These are phyloP conservation scores for Drosophila bocqueti DNA, from an alignment of 1,140 invertebrate species.

Conservation along the genomic window DNA sequence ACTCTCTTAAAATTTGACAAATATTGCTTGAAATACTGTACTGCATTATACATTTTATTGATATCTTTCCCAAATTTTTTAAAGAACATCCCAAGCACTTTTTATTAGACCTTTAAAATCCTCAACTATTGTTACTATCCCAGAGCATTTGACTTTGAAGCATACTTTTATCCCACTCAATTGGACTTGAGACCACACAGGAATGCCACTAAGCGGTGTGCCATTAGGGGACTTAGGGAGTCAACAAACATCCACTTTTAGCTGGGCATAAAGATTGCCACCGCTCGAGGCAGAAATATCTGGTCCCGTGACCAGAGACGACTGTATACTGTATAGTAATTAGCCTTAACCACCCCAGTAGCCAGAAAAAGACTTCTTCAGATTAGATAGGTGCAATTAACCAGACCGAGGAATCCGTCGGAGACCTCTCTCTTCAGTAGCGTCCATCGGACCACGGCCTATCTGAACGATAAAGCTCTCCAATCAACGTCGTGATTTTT, in stretches of 20 bases:
- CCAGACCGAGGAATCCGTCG: slow-evolving; percentile 18
- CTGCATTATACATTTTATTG: too few species aligned
- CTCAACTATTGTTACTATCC: too few species aligned
- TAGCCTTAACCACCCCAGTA: slow-evolving; percentile 25
- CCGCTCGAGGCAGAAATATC: slow-evolving; percentile 49
- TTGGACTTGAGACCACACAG: neutral
- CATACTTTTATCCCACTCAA: neutral
- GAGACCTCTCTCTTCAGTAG: neutral
- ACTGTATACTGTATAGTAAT: slow-evolving; percentile 28
- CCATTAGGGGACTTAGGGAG: slow-evolving; percentile 23
- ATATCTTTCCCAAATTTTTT: too few species aligned
- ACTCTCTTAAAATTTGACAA: too few species aligned
- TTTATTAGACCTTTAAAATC: neutral
- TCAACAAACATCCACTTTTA: slow-evolving; percentile 50
- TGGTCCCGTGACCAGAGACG: slow-evolving; percentile 47
- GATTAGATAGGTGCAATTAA: slow-evolving; percentile 37
- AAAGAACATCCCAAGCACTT: too few species aligned
- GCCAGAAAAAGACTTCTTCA: slow-evolving; percentile 35
- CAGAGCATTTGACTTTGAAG: neutral
- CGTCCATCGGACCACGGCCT: slow-evolving; percentile 2
- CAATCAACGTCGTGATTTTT: slow-evolving; percentile 72
- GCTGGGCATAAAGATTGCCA: slow-evolving; percentile 40
- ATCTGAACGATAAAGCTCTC: slow-evolving; percentile 40
- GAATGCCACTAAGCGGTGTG: slow-evolving; percentile 1
- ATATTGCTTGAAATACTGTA: too few species aligned